Evolutionary conservation across 2,113 vertebrate genomes (phyloP).

Genomic region (Dicrurus megarhynchus): DNA sequence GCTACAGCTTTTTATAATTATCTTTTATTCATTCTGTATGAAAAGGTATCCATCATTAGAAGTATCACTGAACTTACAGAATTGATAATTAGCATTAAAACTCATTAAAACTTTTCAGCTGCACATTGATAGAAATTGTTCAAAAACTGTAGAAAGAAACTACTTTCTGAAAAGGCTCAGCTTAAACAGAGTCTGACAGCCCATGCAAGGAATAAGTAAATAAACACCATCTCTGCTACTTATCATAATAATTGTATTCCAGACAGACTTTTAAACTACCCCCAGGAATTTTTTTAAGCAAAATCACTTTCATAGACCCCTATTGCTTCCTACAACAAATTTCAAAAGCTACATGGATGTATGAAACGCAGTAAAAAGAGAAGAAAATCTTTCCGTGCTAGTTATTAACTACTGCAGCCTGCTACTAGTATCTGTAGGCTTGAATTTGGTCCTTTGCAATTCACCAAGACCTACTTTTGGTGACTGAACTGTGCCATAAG

Average conservation of each 20-base stretch:
- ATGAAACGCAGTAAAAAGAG: background rate
- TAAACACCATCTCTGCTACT: background rate
- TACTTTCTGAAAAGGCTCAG: background rate
- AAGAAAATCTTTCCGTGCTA: background rate
- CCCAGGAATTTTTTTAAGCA: background rate
- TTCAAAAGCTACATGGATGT: background rate
- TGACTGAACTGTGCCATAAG: background rate
- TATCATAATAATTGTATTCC: background rate
- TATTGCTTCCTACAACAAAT: background rate
- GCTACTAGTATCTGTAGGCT: background rate
- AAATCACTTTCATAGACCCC: background rate
- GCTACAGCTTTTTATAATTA: background rate
- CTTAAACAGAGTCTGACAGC: background rate
- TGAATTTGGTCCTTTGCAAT: background rate
- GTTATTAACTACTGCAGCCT: background rate
- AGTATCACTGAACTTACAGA: background rate
- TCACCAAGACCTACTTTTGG: background rate
- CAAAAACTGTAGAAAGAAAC: background rate
- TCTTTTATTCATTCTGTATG: background rate
- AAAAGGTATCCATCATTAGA: background rate
- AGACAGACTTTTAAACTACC: background rate
- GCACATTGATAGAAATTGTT: background rate
- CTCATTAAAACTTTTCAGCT: background rate
- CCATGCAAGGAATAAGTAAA: background rate
- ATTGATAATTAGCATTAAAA: background rate